phyloP scores from a whole-genome alignment of 2,797 vertebrate species.

The Holocentrus rufus region DNA sequence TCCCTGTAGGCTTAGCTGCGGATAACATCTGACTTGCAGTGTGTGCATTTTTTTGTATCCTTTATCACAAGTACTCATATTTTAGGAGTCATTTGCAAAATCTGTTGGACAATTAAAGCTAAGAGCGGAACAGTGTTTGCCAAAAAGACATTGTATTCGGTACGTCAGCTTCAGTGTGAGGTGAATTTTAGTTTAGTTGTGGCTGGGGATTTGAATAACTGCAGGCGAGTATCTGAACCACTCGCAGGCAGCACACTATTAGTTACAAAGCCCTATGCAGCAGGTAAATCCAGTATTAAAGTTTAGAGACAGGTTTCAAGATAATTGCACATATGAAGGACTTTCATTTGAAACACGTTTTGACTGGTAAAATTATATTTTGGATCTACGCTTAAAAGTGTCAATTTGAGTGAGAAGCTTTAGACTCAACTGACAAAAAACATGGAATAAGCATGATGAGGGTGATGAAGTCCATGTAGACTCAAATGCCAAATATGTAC shows the following conservation, averaged over 20 bases:
- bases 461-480: too few species aligned
- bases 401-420: too few species aligned
- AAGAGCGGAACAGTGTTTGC: background rate
- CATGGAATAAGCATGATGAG: too few species aligned
- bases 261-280: too few species aligned
- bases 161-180: background rate
- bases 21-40: constrained; percentile 1
- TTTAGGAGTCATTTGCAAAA: background rate
- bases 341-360: background rate
- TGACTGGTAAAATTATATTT: too few species aligned
- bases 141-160: background rate
- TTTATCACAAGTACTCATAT: background rate
- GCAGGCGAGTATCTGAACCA: too few species aligned
- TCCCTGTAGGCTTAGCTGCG: constrained; percentile 34
- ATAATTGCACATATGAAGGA: background rate
- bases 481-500: too few species aligned
- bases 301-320: background rate
- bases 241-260: too few species aligned
- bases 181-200: background rate
- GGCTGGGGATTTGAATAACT: background rate
- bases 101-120: background rate
- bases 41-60: background rate
- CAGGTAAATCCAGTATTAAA: too few species aligned
- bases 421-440: too few species aligned
- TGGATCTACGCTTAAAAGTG: too few species aligned